These are phyloP conservation scores for Neosilurus hyrtlii DNA, from an alignment of 2,797 vertebrate genomes.

Conservation along the genomic window DNA sequence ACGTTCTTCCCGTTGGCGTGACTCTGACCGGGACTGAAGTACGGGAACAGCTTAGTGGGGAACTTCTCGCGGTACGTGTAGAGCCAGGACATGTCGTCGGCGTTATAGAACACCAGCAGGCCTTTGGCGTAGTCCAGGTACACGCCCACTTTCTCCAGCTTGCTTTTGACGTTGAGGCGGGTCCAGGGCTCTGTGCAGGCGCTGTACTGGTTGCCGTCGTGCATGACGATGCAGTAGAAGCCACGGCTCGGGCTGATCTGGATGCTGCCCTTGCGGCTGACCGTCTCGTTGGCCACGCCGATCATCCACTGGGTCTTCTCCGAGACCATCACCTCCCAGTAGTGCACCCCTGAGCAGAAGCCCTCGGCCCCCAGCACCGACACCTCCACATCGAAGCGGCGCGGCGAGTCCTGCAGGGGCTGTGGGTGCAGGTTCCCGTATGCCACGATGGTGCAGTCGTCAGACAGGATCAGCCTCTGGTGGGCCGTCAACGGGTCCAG, in stretches of 20 bases:
- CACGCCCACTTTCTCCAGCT: conserved; percentile 95
- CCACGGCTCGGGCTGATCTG: conserved; percentile 94
- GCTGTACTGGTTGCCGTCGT: conserved; percentile 97
- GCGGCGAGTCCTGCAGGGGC: conserved; percentile 92
- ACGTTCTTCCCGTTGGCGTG: conserved; percentile 98
- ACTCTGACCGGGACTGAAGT: conserved; percentile 96
- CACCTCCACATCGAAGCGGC: conserved; percentile 94
- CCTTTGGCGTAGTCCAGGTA: conserved; percentile 95
- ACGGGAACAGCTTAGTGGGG: conserved; percentile 87
- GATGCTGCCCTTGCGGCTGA: conserved; percentile 94
- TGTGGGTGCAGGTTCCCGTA: conserved; percentile 95
- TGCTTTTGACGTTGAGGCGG: conserved; percentile 92
- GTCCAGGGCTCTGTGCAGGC: conserved; percentile 99
- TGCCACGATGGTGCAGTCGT: conserved; percentile 96
- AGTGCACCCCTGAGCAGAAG: conserved; percentile 85
- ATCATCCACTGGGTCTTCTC: conserved; percentile 99
- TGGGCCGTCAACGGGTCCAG: conserved; percentile 94
- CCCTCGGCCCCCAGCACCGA: conserved; percentile 90
- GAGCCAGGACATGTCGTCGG: conserved; percentile 98
- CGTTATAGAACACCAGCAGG: conserved; percentile 97
- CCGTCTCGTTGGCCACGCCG: conserved; percentile 88
- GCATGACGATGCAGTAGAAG: conserved; percentile 99
- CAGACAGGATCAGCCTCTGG: conserved; percentile 94
- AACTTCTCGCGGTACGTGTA: conserved; percentile 96
- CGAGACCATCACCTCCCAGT: conserved; percentile 97